These are phyloP conservation scores for Acrobasis repandana DNA, from an alignment of 2,888 invertebrate species.

Conservation along the genomic window DNA sequence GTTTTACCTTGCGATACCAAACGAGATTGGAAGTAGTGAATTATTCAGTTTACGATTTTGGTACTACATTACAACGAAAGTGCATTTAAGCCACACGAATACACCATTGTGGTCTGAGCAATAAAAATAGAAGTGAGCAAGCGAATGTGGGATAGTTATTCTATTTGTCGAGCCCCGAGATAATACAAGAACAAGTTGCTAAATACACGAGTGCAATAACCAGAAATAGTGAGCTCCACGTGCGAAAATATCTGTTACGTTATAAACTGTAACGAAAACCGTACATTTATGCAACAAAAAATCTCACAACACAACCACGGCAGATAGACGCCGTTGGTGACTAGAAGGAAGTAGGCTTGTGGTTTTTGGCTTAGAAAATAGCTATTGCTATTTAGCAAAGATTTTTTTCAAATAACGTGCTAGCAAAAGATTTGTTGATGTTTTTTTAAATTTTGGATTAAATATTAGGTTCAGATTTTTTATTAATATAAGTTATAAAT, in stretches of 20 bases:
- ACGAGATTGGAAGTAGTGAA: conserved; percentile 1
- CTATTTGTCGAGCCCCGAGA: background rate
- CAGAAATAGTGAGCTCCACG: conserved; percentile 5
- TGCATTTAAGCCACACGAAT: conserved; percentile 17
- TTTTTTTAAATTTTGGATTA: too few relatives aligned
- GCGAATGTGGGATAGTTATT: background rate
- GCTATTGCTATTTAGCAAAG: too few relatives aligned
- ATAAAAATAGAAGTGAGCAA: conserved; percentile 20
- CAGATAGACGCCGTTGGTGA: too few relatives aligned
- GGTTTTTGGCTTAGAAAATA: too few relatives aligned
- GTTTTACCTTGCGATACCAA: background rate
- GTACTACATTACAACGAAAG: conserved; percentile 15
- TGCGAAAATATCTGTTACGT: background rate
- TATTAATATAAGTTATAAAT: too few relatives aligned
- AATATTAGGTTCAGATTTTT: too few relatives aligned
- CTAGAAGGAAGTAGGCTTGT: too few relatives aligned
- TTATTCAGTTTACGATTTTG: conserved; percentile 16
- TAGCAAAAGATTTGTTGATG: too few relatives aligned
- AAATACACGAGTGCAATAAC: conserved; percentile 1
- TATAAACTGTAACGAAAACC: background rate
- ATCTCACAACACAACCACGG: background rate
- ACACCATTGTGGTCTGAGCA: background rate
- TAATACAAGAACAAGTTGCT: background rate
- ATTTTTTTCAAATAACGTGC: too few relatives aligned
- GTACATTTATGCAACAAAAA: conserved; percentile 11